These are phyloP conservation scores for Drepanosiphum platanoidis DNA, from an alignment of 2,888 invertebrate species.

Conservation along the genomic window DNA sequence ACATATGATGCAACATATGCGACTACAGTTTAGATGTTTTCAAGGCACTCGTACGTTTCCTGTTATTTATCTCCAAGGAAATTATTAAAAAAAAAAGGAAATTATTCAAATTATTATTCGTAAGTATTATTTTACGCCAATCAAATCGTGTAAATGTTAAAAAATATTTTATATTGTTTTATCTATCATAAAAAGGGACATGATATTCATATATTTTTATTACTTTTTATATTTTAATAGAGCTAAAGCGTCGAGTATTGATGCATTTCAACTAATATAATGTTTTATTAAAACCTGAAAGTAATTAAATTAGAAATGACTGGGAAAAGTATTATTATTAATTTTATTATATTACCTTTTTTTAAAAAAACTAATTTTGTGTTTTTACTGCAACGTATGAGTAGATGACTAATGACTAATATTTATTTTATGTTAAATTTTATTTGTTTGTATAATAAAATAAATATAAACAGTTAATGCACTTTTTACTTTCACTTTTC, in stretches of 20 bases:
- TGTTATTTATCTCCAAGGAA: not conserved
- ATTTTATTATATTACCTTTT: slow-evolving; percentile 9
- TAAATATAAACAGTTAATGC: slow-evolving; percentile 2
- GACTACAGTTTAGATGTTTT: not conserved
- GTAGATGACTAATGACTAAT: not conserved
- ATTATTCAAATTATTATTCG: no score
- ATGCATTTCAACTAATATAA: not conserved
- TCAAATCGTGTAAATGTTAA: no score
- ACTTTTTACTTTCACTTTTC: slow-evolving; percentile 32
- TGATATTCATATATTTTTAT: no score
- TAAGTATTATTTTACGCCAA: no score
- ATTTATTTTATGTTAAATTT: not conserved
- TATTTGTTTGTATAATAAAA: not conserved
- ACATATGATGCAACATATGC: slow-evolving; percentile 1
- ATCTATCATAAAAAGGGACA: no score
- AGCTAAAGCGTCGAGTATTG: no score
- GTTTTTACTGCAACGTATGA: not conserved
- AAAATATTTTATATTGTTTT: no score
- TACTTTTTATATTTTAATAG: no score
- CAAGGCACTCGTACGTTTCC: not conserved
- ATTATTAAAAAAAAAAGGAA: no score
- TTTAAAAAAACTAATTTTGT: not conserved
- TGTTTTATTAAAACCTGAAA: not conserved
- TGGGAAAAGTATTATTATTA: not conserved
- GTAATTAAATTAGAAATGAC: not conserved